Base-by-base conservation (phyloP, 1,140 invertebrate genomes). In the Halictus rubicundus region DNA sequence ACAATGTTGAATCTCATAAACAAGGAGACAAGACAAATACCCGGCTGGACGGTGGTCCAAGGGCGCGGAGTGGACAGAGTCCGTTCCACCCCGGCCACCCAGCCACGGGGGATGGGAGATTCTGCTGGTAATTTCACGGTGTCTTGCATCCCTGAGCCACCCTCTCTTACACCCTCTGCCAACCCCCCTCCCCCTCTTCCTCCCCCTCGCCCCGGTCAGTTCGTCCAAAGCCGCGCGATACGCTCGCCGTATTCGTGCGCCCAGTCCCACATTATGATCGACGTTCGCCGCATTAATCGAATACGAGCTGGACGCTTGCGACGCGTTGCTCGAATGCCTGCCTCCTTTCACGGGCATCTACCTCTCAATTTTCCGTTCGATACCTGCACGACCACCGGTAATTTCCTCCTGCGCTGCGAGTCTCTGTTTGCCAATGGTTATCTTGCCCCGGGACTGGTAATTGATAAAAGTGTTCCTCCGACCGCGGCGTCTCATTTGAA, bases 1-100 rank as follows among this genome's bases (percentile, higher is more conserved):
- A 93, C 92, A 93, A 93, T 93, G 92, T 92, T 92, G 92, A 92
- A 93, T 93, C 92, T 92, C 92, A 93, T 93, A 93, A 93, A 93
- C 92, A 93, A 93, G 91, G 91, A 93, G 92, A 93, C 92, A 93
- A 93, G 92, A 93, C 92, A 93, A 93, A 93, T 93, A 93, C 92
- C 91, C 92, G 89, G 90, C 87, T 89, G 89, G 54, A 87, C 86
- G 89, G 89, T 87, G 84, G 85, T 85, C 87, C 87, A 73, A 84
- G 83, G 87, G 85, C 87, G 89, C 90, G 85, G 88, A 93, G 92
- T 93, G 92, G 92, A 93, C 92, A 93, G 92, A 92, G 92, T 93
- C 91, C 92, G 92, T 92, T 93, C 92, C 90, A 87, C 88, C 88
- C 32, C 82, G 79, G 25, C 80, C 80, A 84, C 79, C 88, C 90